Conservation (phyloP, 1,140 invertebrate genomes). For the Thaumetopoea pityocampa region DNA sequence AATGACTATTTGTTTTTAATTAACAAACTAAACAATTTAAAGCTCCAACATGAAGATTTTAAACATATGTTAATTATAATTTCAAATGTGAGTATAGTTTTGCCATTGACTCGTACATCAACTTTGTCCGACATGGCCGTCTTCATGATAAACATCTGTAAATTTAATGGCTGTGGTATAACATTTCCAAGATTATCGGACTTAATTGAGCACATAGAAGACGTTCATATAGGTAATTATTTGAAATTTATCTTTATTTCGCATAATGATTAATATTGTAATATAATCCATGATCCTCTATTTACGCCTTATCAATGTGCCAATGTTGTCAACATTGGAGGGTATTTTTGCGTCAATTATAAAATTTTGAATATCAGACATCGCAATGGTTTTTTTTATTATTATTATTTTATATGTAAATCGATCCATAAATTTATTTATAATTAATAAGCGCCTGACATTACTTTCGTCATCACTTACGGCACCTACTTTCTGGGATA, state of each 20-base stretch:
- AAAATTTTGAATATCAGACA: conserved; percentile 15
- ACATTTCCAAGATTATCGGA: conserved; percentile 87
- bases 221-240: conserved; percentile 88
- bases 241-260: conserved; percentile 28
- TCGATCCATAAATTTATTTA: no score
- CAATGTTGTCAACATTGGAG: conserved; percentile 62
- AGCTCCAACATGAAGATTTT: no score
- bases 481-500: no score
- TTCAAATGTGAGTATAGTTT: conserved; percentile 26
- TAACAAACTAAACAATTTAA: no score
- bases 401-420: conserved; percentile 14
- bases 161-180: conserved; percentile 89
- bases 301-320: conserved; percentile 62
- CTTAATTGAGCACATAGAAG: conserved; percentile 90
- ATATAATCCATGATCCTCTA: conserved; percentile 45
- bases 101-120: conserved; percentile 57
- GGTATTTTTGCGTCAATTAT: conserved; percentile 33
- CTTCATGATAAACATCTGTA: conserved; percentile 91
- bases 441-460: no score
- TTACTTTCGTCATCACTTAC: no score
- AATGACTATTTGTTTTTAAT: no score
- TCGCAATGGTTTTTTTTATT: conserved; percentile 1
- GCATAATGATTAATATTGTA: conserved; percentile 27
- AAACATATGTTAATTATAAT: conserved; percentile 1
- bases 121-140: conserved; percentile 83